phyloP scores from a whole-genome alignment of 1,140 invertebrate species.

The Drosophila willistoni region DNA sequence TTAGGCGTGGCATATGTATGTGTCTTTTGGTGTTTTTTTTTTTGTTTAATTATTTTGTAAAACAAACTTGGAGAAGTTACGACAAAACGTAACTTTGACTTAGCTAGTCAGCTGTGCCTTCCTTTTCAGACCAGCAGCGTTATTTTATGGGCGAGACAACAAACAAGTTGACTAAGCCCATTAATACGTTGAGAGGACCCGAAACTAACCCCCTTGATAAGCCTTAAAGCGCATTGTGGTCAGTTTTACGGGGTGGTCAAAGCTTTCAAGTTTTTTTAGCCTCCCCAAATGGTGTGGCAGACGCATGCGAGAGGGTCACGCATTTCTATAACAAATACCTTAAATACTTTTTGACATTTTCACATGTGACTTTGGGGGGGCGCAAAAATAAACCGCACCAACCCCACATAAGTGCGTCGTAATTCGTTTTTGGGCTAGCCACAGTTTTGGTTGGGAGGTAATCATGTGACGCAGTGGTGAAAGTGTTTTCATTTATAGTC shows the following conservation, averaged over 20 bases:
- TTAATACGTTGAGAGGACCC: slow-evolving; percentile 44
- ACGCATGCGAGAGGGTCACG: slow-evolving; percentile 23
- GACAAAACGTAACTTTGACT: slow-evolving; percentile 17
- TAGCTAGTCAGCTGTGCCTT: slow-evolving; percentile 8
- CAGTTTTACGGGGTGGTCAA: slow-evolving; percentile 36
- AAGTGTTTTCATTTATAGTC: background rate
- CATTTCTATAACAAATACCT: slow-evolving; percentile 35
- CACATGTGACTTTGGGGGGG: slow-evolving; percentile 21
- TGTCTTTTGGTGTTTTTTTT: slow-evolving; percentile 9
- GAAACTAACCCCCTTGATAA: slow-evolving; percentile 45
- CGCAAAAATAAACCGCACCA: slow-evolving; percentile 17
- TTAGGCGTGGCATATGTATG: slow-evolving; percentile 40
- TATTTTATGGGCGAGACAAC: slow-evolving; percentile 32
- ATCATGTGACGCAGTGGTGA: slow-evolving; percentile 16
- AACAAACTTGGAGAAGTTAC: slow-evolving; percentile 37
- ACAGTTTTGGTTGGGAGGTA: slow-evolving; percentile 15
- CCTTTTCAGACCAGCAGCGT: too few species aligned
- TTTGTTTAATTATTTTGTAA: slow-evolving; percentile 62
- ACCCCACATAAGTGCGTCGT: slow-evolving; percentile 36
- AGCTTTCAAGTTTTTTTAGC: slow-evolving; percentile 32
- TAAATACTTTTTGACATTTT: slow-evolving; percentile 50
- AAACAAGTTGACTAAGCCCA: slow-evolving; percentile 48
- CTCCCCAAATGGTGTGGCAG: background rate
- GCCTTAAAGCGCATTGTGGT: slow-evolving; percentile 61
- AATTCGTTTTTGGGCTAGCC: slow-evolving; percentile 34